Percentiles rank a stretch among this genome's conserved stretches.
These are phyloP conservation scores for Motacilla alba DNA, from an alignment of 2,113 vertebrate genomes.

Conservation along the genomic window DNA sequence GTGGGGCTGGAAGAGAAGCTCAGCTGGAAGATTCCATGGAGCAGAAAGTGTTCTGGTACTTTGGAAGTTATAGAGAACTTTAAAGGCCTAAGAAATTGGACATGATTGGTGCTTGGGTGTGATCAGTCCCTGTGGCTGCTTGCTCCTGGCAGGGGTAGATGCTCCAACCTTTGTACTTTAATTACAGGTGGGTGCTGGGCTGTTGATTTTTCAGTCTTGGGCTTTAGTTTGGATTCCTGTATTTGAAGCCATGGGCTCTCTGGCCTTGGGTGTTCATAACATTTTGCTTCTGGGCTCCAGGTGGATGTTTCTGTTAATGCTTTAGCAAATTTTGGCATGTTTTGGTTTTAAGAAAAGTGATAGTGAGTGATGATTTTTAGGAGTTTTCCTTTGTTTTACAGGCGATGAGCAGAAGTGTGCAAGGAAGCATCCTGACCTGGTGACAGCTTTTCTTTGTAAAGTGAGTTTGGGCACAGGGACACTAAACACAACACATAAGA, in stretches of 20 bases:
- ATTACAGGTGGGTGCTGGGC: background rate
- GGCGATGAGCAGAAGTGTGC: background rate
- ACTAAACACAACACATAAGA: background rate
- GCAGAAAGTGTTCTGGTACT: background rate
- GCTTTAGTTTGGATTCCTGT: background rate
- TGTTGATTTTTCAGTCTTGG: background rate
- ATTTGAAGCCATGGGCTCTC: accelerated
- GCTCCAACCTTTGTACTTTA: background rate
- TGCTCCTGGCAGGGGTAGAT: background rate
- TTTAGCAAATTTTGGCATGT: background rate
- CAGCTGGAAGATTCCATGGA: background rate
- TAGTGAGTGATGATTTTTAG: background rate
- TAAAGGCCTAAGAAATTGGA: background rate
- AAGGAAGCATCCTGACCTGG: slow-evolving; percentile 73
- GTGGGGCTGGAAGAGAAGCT: background rate
- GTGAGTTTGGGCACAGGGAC: slow-evolving; percentile 59
- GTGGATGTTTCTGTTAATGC: background rate
- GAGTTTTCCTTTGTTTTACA: background rate
- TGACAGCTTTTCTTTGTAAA: slow-evolving; percentile 90
- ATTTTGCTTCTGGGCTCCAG: background rate
- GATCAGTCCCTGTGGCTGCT: background rate
- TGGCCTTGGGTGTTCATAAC: background rate
- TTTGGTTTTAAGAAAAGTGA: background rate
- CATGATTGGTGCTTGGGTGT: background rate
- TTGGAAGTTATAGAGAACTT: background rate